These are phyloP conservation scores for Xiphophorus hellerii DNA, from an alignment of 2,113 vertebrate genomes.

Conservation along the genomic window DNA sequence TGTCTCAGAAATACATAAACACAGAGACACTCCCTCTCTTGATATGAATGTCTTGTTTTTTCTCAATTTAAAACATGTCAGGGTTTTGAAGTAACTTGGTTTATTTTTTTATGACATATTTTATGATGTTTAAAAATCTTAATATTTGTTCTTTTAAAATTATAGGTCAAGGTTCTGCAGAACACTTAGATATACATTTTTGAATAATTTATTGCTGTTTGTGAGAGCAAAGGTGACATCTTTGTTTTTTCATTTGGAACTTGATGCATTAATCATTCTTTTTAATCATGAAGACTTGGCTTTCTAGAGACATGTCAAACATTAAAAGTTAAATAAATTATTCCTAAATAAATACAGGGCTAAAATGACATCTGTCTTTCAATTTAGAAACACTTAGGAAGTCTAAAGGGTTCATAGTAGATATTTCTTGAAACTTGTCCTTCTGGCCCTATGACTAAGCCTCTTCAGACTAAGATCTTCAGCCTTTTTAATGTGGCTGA, in stretches of 20 bases:
- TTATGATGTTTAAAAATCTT: neutral
- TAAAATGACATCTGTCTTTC: neutral
- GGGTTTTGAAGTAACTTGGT: conserved; percentile 3
- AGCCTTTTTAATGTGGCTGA: neutral
- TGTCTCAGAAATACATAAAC: conserved; percentile 12
- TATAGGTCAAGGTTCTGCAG: neutral
- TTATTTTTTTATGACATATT: neutral
- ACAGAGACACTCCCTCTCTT: conserved; percentile 18
- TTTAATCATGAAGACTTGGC: neutral
- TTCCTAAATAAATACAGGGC: neutral
- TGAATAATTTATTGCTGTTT: neutral
- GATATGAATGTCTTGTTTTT: neutral
- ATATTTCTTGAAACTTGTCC: too few species aligned
- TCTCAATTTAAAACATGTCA: conserved; percentile 1
- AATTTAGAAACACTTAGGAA: neutral
- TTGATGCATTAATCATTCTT: neutral
- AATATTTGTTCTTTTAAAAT: neutral
- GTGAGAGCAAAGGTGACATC: neutral
- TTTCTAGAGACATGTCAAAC: neutral
- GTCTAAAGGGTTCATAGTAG: too few species aligned
- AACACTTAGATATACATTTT: neutral
- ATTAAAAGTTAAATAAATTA: neutral
- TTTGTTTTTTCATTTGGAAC: neutral
- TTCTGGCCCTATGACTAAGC: too few species aligned
- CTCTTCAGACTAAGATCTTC: too few species aligned